phyloP scores from a whole-genome alignment of 1,140 invertebrate genomes.

The Hylyphantes graminicola region DNA sequence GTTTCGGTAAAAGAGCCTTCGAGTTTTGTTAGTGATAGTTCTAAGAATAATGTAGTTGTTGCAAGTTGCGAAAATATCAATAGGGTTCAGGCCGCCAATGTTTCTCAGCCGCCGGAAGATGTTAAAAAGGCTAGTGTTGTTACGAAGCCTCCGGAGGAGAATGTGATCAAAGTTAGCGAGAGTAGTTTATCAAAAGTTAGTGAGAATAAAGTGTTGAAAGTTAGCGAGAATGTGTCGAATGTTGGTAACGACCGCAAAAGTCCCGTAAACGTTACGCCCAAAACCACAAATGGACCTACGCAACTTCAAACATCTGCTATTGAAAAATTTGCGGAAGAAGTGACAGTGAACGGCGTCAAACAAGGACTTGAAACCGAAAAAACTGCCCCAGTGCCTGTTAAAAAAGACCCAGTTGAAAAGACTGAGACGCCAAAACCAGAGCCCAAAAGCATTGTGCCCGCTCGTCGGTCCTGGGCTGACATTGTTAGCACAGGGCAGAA shows the following conservation, averaged over 20 bases:
- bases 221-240: no score
- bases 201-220: not conserved
- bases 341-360: not conserved
- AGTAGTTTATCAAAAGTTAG: not conserved
- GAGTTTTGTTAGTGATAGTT: no score
- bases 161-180: not conserved
- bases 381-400: not conserved
- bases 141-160: no score
- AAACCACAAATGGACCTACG: not conserved
- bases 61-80: no score
- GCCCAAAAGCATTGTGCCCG: not conserved
- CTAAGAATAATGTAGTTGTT: no score
- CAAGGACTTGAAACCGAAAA: not conserved
- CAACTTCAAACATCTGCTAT: not conserved
- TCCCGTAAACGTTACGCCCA: no score
- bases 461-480: slow-evolving; percentile 33
- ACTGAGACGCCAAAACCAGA: not conserved
- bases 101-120: no score
- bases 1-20: no score
- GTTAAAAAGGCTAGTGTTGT: no score
- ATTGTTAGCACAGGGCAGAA: slow-evolving; percentile 28
- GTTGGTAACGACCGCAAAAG: no score
- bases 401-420: not conserved
- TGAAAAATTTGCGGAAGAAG: not conserved
- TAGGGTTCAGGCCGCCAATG: no score